Evolutionary conservation across 2,888 invertebrate genomes (phyloP).

Genomic region (Patella pellucida): DNA sequence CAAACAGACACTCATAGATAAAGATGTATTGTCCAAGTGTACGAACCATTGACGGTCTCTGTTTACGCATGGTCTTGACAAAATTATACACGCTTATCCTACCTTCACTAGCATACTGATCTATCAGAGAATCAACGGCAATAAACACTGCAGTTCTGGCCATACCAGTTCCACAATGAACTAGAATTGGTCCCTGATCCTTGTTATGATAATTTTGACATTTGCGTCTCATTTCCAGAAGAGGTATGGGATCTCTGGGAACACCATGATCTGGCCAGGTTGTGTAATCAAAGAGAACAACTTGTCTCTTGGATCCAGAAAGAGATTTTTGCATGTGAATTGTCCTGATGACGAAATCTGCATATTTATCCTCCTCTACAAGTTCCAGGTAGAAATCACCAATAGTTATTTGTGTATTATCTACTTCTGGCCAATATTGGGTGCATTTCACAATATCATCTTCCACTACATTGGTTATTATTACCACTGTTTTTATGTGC

Average conservation of each 20-base stretch:
- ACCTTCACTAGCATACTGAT: conserved; percentile 64
- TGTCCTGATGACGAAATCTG: conserved; percentile 82
- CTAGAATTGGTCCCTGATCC: conserved; percentile 55
- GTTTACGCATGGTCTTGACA: conserved; percentile 60
- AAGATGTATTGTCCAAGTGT: conserved; percentile 67
- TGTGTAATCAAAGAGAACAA: conserved; percentile 63
- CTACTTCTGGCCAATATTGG: conserved; percentile 85
- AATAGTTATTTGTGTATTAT: conserved; percentile 76
- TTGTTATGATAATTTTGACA: conserved; percentile 44
- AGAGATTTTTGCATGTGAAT: conserved; percentile 44
- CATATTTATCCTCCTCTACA: conserved; percentile 89
- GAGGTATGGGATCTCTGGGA: conserved; percentile 62
- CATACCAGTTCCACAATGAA: conserved; percentile 70
- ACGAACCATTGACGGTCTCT: conserved; percentile 65
- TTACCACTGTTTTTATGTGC: conserved; percentile 71
- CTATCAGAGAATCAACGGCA: conserved; percentile 66
- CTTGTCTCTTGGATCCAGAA: conserved; percentile 40
- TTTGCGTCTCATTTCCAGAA: conserved; percentile 63
- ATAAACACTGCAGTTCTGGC: conserved; percentile 68
- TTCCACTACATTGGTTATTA: conserved; percentile 73
- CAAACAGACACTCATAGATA: conserved; percentile 68
- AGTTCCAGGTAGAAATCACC: conserved; percentile 90
- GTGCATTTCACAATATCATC: conserved; percentile 82
- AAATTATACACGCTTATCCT: conserved; percentile 64
- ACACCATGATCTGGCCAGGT: conserved; percentile 69